Evolutionary conservation across 2,888 invertebrate species (phyloP).

Genomic region (Macrophya annulata): DNA sequence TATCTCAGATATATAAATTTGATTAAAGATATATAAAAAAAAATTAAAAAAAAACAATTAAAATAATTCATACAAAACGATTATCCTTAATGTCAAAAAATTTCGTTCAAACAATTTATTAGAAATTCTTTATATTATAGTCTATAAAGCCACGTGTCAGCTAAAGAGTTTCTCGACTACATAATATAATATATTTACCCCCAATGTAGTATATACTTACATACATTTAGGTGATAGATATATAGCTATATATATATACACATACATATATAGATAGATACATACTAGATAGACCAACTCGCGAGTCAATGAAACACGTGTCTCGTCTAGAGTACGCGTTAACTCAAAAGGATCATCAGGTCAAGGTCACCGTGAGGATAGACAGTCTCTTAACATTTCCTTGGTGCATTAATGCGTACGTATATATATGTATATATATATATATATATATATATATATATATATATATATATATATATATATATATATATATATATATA

Average conservation of each 20-base stretch:
- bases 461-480: background rate
- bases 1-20: too few relatives aligned
- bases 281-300: background rate
- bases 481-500: background rate
- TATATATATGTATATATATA: background rate
- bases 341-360: conserved; percentile 36
- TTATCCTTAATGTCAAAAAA: too few relatives aligned
- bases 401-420: background rate
- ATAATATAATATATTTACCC: too few relatives aligned
- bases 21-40: too few relatives aligned
- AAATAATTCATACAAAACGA: too few relatives aligned
- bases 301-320: conserved; percentile 46
- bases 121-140: too few relatives aligned
- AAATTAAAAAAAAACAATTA: background rate
- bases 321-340: conserved; percentile 27
- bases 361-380: conserved; percentile 25
- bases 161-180: too few relatives aligned
- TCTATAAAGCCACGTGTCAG: background rate
- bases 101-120: too few relatives aligned
- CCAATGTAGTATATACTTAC: background rate
- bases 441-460: background rate
- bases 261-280: background rate
- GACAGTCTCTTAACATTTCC: background rate
- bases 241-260: background rate
- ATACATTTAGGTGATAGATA: background rate